Base-by-base conservation (phyloP, 92 coral and sea anemone species). In the Desmophyllum pertusum region DNA sequence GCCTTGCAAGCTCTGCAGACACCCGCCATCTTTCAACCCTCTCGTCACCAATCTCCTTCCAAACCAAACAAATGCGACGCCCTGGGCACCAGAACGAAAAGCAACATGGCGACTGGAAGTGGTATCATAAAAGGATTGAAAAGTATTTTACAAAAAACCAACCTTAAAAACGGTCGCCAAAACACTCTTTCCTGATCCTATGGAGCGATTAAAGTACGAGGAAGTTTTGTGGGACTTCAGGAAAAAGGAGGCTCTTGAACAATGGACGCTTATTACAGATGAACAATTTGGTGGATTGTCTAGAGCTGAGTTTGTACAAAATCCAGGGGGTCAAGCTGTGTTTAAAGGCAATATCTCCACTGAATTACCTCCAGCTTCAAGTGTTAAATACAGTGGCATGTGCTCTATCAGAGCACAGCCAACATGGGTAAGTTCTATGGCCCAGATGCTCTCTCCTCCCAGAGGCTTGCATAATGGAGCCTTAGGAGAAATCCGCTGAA, bases 331-430 rank as follows among this genome's bases (percentile, higher is more conserved):
- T 3, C 84, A 92, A 61, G 99, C 94, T 35, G 77, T 90, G 45
- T 97, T 97, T 77, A 81, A 89, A 53, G 99, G 99, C 30, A 78
- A 83, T 46, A 83, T 97, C 10, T 94, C 98, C 2, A 97, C 98
- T 8, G 90, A 97, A 51, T 76, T 97, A 13, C 99, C 98, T 37
- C 83, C 70, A 42, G 95, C 87, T 10, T 85, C 94, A 33, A 92
- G 86, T 52, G 96, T 93, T 5, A 96, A 94, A 79, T 90, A 96
- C 83, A 97, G 94, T 79, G 99, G 99, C 30, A 87, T 97, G 62
- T 97, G 99, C 65, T 91, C 98, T 5, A 93, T 97, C 67, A 84
- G 99, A 41, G 93, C 98, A 48, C 96, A 95, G 65, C 99, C 99
- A 57, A 83, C 79, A 87, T 85, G 91, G 91, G 99, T 96, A 68